A percentile compares a stretch with the other conserved stretches of the same genome.
Conservation (phyloP, 1,140 invertebrate genomes). For the Paraescarpia echinospica region DNA sequence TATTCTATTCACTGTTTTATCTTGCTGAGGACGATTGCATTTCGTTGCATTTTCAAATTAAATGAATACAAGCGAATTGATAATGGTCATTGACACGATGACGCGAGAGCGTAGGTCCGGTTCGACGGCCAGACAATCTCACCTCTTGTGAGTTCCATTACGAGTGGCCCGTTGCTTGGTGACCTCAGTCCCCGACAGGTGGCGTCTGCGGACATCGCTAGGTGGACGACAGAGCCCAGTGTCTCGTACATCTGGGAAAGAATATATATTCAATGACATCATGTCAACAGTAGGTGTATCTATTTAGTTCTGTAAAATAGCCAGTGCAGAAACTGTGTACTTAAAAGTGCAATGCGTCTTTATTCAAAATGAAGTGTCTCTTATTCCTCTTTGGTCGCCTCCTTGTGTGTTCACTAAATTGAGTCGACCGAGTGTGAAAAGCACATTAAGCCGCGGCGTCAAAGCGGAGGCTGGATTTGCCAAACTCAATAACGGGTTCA, state of each 20-base stretch:
- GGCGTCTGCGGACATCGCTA: constrained; percentile 29
- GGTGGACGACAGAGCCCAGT: not conserved
- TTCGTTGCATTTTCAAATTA: not conserved
- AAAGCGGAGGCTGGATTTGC: not conserved
- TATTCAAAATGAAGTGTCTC: no score
- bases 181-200: constrained; percentile 29
- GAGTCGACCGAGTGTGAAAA: no score
- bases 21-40: not conserved
- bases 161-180: constrained; percentile 24
- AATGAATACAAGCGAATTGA: not conserved
- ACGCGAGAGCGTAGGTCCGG: not conserved
- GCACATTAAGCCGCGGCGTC: no score
- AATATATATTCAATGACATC: not conserved
- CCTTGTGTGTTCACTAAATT: no score
- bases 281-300: not conserved
- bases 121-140: not conserved
- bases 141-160: constrained; percentile 27
- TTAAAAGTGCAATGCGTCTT: no score
- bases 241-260: constrained; percentile 13
- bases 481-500: not conserved
- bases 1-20: not conserved
- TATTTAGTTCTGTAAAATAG: not conserved
- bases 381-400: no score
- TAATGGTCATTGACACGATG: not conserved
- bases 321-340: no score